Evolutionary conservation across 23 tunicate species (phyloP).

Genomic region (Phallusia fumigata): DNA sequence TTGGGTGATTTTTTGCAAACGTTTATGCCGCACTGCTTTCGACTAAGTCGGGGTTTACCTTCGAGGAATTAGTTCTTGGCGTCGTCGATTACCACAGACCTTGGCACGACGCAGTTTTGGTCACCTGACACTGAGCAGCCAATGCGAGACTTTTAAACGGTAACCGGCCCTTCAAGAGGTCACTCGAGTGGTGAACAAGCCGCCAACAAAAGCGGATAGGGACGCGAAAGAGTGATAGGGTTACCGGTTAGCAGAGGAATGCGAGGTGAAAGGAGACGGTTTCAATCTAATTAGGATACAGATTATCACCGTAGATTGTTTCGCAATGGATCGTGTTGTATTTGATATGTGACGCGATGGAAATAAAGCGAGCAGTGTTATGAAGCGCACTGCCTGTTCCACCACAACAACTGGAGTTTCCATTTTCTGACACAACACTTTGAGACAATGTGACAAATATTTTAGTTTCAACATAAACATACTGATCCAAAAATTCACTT

Average conservation of each 20-base stretch:
- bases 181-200: neutral
- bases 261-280: neutral
- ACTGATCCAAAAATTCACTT: too few species aligned
- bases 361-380: too few species aligned
- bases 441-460: too few species aligned
- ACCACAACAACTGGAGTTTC: too few species aligned
- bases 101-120: neutral
- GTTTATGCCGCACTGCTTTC: too few species aligned
- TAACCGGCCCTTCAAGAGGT: neutral
- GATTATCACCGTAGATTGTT: neutral
- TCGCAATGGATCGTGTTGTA: neutral
- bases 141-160: neutral
- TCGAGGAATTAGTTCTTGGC: neutral
- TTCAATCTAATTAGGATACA: neutral
- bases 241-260: neutral
- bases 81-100: neutral
- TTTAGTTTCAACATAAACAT: too few species aligned
- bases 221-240: neutral
- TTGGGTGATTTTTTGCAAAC: too few species aligned
- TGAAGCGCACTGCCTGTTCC: too few species aligned
- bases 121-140: neutral
- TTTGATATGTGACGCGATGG: neutral
- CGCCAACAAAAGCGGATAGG: neutral
- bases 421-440: too few species aligned
- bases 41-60: too few species aligned